Evolutionary conservation across 2,113 vertebrate species (phyloP).

Genomic region (Nothobranchius furzeri): DNA sequence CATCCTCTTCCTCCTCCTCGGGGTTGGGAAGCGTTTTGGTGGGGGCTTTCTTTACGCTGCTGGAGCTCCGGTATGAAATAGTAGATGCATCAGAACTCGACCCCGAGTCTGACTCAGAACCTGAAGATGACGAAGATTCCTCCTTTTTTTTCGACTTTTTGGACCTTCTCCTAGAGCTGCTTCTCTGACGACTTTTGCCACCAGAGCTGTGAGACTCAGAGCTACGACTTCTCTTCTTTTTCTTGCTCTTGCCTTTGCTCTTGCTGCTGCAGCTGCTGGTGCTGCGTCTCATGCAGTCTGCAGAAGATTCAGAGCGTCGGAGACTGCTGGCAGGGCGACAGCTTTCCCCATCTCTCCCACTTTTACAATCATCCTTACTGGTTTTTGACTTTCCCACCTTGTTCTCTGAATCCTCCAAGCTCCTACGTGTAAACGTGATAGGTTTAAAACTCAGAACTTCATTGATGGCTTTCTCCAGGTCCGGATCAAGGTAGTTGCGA

Average conservation of each 20-base stretch:
- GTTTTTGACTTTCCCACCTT: constrained; percentile 39
- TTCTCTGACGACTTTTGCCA: constrained; percentile 69
- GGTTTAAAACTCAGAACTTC: constrained; percentile 94
- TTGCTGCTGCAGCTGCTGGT: constrained; percentile 63
- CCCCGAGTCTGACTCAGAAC: constrained; percentile 72
- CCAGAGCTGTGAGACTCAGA: constrained; percentile 78
- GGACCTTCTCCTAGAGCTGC: constrained; percentile 80
- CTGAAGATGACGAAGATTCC: constrained; percentile 49
- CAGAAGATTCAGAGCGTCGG: constrained; percentile 84
- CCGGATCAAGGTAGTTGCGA: constrained; percentile 90
- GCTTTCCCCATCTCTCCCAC: constrained; percentile 47
- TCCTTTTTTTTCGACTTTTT: constrained; percentile 88
- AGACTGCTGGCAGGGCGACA: constrained; percentile 33
- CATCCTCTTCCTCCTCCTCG: constrained; percentile 54
- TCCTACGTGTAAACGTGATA: constrained; percentile 80
- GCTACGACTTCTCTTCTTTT: constrained; percentile 67
- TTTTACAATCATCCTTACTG: constrained; percentile 73
- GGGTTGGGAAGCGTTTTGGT: constrained; percentile 41
- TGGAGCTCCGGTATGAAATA: constrained; percentile 87
- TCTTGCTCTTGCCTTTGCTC: constrained; percentile 69
- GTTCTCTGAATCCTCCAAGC: constrained; percentile 81
- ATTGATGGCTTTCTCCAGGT: constrained; percentile 92
- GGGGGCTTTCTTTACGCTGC: constrained; percentile 88
- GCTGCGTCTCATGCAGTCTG: constrained; percentile 80
- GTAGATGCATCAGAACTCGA: constrained; percentile 86